phyloP scores from a whole-genome alignment of 53 echinoderm and acorn worm genomes.

The Henricia sp. region DNA sequence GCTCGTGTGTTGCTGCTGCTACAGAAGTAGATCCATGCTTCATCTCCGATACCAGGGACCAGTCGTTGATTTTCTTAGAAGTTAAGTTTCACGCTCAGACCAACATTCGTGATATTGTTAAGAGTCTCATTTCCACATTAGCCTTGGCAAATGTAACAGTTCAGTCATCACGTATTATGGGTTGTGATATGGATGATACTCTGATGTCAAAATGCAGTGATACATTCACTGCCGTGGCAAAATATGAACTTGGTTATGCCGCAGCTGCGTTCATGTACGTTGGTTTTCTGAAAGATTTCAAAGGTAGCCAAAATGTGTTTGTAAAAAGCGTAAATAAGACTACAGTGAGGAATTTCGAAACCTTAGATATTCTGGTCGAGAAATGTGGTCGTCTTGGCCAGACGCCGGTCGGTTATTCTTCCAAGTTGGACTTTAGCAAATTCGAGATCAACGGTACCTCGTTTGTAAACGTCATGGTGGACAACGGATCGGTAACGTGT shows the following conservation, averaged over 20 bases:
- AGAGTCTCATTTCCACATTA: neutral
- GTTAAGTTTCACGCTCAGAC: neutral
- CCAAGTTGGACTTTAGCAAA: neutral
- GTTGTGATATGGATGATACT: neutral
- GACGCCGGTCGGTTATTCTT: conserved; percentile 9
- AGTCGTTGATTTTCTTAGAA: neutral
- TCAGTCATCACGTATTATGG: neutral
- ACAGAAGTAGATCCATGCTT: neutral
- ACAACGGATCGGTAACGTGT: conserved; percentile 7
- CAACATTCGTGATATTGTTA: neutral
- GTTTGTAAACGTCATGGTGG: neutral
- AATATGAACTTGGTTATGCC: neutral
- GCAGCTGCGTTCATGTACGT: neutral
- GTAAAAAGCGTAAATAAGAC: neutral
- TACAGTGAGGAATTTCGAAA: neutral
- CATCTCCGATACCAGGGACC: neutral
- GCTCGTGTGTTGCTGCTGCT: neutral
- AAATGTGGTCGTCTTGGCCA: neutral
- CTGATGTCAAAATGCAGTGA: neutral
- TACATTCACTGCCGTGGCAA: neutral
- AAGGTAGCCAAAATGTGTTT: too few species aligned
- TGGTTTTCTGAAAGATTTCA: neutral
- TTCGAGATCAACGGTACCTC: conserved; percentile 16
- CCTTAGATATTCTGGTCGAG: neutral
- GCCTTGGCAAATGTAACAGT: neutral